Evolutionary conservation across 2,113 vertebrate species (phyloP).

Genomic region (Romanogobio albipinnatus): DNA sequence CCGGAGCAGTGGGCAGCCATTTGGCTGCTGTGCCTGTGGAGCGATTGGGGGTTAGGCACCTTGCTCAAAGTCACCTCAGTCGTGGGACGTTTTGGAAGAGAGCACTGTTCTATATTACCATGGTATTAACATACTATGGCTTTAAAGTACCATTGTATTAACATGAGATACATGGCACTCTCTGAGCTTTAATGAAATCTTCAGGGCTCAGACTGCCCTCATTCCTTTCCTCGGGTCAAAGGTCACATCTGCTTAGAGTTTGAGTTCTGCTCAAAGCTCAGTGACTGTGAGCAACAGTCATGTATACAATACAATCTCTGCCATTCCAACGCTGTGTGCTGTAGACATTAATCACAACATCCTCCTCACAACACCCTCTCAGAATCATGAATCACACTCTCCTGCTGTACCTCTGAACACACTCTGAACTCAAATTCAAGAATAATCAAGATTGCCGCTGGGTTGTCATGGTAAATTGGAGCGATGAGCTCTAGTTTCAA

Average conservation of each 20-base stretch:
- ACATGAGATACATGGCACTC: not conserved
- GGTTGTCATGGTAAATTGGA: conserved; percentile 15
- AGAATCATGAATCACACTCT: conserved; percentile 1
- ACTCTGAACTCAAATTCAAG: not conserved
- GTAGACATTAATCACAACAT: conserved; percentile 15
- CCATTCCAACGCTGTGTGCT: not conserved
- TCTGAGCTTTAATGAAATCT: not conserved
- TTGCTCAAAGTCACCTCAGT: no score
- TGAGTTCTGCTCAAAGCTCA: not conserved
- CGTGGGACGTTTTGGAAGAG: no score
- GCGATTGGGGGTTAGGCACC: no score
- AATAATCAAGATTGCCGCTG: not conserved
- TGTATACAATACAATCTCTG: not conserved
- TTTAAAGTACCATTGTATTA: not conserved
- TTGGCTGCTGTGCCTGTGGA: no score
- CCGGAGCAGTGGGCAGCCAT: no score
- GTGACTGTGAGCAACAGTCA: conserved; percentile 9
- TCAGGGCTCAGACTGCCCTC: not conserved
- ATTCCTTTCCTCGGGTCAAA: conserved; percentile 9
- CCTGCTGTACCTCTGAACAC: not conserved
- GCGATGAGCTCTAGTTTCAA: not conserved
- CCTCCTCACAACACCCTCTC: not conserved
- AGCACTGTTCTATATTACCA: no score
- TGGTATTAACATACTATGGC: no score
- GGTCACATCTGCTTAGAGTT: conserved; percentile 8